Percentiles rank a stretch among this genome's conserved stretches.
Evolutionary conservation across 2,113 vertebrate species (phyloP).

Genomic region (Cairina moschata): DNA sequence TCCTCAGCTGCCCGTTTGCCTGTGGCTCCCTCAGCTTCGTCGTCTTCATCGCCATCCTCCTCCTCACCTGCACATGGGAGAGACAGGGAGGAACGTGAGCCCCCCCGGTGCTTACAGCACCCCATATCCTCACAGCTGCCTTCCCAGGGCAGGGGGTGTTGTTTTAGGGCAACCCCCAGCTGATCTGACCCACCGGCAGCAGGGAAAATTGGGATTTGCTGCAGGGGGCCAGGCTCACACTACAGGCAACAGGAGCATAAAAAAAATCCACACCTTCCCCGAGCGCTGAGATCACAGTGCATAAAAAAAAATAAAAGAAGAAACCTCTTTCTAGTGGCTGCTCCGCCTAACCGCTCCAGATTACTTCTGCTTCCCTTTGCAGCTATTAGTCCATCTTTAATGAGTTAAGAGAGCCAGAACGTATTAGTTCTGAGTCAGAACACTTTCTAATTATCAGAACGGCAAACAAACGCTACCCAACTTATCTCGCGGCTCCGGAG

Average conservation of each 20-base stretch:
- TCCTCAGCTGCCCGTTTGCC: conserved; percentile 93
- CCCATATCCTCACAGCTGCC: neutral
- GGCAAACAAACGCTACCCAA: conserved; percentile 39
- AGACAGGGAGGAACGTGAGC: neutral
- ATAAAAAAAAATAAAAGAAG: neutral
- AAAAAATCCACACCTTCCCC: accelerated
- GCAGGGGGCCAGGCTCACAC: neutral
- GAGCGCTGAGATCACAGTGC: accelerated
- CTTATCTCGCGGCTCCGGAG: conserved; percentile 10
- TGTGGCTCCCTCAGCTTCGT: conserved; percentile 88
- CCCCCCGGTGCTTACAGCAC: accelerated
- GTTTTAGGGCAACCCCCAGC: neutral
- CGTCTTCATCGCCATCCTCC: conserved; percentile 92
- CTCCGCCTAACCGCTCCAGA: neutral
- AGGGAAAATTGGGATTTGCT: neutral
- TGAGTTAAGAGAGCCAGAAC: conserved; percentile 69
- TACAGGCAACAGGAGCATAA: accelerated
- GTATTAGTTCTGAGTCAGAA: conserved; percentile 68
- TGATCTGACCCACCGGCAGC: neutral
- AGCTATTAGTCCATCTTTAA: conserved; percentile 63
- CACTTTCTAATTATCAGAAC: conserved; percentile 62
- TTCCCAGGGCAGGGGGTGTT: neutral
- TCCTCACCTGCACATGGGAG: conserved; percentile 82
- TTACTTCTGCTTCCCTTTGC: conserved; percentile 69
- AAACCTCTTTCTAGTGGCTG: neutral